These are phyloP conservation scores for Turnix velox DNA, from an alignment of 2,113 vertebrate species.

Conservation along the genomic window DNA sequence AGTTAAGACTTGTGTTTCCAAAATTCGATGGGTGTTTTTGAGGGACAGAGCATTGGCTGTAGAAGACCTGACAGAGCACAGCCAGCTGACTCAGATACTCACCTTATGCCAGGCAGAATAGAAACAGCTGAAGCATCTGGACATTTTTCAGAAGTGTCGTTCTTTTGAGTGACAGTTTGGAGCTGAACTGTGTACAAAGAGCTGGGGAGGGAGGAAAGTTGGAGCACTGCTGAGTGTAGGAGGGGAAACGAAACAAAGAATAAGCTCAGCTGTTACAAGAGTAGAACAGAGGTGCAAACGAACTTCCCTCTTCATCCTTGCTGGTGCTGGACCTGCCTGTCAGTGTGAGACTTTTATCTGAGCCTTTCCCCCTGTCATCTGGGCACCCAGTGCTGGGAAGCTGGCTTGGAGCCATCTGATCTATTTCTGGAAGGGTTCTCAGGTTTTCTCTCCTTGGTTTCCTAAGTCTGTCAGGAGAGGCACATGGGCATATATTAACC, in stretches of 20 bases:
- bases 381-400: not conserved
- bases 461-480: not conserved
- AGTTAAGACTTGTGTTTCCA: constrained; percentile 17
- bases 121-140: constrained; percentile 59
- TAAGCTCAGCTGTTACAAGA: not conserved
- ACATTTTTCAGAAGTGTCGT: constrained; percentile 12
- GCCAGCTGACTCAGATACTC: constrained; percentile 39
- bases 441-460: not conserved
- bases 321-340: not conserved
- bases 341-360: not conserved
- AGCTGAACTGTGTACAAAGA: not conserved
- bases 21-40: constrained; percentile 42
- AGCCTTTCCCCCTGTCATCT: not conserved
- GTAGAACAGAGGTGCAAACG: not conserved
- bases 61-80: not conserved
- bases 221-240: not conserved
- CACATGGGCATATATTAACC: not conserved
- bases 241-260: not conserved
- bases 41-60: not conserved
- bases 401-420: not conserved
- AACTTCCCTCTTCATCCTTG: not conserved
- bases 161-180: constrained; percentile 13
- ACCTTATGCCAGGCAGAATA: constrained; percentile 33
- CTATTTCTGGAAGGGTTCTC: constrained; percentile 18
- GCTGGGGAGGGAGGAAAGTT: not conserved